Evolutionary conservation across 2,797 vertebrate genomes (phyloP).

Genomic region (Clamator glandarius): DNA sequence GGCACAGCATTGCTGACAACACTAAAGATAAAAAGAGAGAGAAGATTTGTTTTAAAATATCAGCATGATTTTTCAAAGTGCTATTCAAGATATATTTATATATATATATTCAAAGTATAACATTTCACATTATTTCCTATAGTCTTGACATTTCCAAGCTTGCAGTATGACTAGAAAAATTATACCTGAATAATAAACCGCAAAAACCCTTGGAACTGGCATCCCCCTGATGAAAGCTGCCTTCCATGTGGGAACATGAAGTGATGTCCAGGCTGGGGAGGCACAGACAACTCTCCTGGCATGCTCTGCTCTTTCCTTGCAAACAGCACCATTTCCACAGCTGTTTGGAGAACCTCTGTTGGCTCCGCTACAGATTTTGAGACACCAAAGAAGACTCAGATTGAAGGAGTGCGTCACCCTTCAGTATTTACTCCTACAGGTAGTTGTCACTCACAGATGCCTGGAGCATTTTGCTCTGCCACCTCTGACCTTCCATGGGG

Average conservation of each 20-base stretch:
- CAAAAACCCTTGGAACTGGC: not conserved
- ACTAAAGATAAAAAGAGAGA: not conserved
- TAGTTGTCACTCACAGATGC: not conserved
- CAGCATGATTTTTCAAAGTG: not conserved
- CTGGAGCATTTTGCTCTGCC: not conserved
- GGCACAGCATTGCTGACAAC: not conserved
- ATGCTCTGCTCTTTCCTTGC: not conserved
- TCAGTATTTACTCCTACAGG: not conserved
- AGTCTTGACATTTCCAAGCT: not conserved
- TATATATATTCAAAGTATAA: not conserved
- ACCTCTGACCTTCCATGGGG: not conserved
- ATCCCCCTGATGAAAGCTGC: not conserved
- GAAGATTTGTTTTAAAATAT: not conserved
- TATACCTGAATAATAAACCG: not conserved
- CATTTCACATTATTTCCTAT: not conserved
- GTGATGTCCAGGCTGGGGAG: not conserved
- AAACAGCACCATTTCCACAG: not conserved
- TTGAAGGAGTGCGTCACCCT: not conserved
- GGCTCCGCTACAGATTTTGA: not conserved
- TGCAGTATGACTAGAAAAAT: not conserved
- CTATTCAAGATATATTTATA: not conserved
- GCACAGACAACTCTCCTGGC: not conserved
- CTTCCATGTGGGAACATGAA: not conserved
- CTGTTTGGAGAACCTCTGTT: not conserved
- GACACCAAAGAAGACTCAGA: not conserved